Percentiles rank a stretch among this genome's conserved stretches.
These are phyloP conservation scores for Sesia bembeciformis DNA, from an alignment of 2,888 invertebrate species.

Conservation along the genomic window DNA sequence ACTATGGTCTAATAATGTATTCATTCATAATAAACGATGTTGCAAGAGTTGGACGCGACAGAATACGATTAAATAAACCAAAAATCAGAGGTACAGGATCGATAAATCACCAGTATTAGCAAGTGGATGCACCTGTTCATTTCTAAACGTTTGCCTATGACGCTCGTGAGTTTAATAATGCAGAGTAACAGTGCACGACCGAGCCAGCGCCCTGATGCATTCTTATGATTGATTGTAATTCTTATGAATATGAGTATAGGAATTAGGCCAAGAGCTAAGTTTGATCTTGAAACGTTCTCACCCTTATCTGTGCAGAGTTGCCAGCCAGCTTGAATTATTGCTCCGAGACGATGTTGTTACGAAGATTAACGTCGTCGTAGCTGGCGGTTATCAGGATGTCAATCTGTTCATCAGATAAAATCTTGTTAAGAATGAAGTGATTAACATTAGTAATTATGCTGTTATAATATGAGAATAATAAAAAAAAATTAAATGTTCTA, in stretches of 20 bases:
- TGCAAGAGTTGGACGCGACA: too few relatives aligned
- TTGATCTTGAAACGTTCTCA: conserved; percentile 53
- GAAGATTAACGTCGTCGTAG: neutral
- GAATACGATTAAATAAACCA: too few relatives aligned
- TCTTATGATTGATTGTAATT: conserved; percentile 56
- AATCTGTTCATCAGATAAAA: neutral
- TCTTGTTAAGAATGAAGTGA: too few relatives aligned
- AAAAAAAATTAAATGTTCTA: too few relatives aligned
- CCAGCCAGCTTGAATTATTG: conserved; percentile 43
- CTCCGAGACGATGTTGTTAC: neutral
- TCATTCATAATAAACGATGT: too few relatives aligned
- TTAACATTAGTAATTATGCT: too few relatives aligned
- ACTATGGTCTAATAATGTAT: too few relatives aligned
- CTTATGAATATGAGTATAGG: conserved; percentile 48
- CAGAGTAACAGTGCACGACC: conserved; percentile 16
- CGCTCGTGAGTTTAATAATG: conserved; percentile 30
- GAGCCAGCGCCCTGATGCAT: conserved; percentile 28
- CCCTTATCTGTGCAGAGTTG: conserved; percentile 41
- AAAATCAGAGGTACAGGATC: neutral
- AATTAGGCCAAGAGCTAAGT: conserved; percentile 56
- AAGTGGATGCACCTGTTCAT: conserved; percentile 23
- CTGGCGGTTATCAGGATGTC: neutral
- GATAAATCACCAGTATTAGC: neutral
- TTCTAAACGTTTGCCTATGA: conserved; percentile 15
- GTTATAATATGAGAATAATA: too few relatives aligned